Evolutionary conservation across 2,888 invertebrate species (phyloP).

Genomic region (Arrhopalites spinosus): DNA sequence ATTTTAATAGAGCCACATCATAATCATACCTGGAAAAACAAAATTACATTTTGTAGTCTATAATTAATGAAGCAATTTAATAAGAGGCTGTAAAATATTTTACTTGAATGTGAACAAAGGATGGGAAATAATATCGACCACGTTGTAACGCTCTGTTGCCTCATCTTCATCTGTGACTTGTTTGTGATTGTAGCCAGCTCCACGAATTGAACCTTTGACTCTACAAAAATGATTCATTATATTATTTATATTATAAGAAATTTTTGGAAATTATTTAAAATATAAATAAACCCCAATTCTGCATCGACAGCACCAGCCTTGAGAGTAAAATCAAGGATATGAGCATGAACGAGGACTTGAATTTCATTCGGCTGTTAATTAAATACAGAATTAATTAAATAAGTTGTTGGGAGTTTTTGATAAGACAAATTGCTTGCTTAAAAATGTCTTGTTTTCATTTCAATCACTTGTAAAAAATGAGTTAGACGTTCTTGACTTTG

Average conservation of each 20-base stretch:
- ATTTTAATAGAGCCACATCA: constrained; percentile 47
- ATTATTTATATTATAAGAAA: constrained; percentile 1
- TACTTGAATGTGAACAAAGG: constrained; percentile 42
- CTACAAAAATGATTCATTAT: constrained; percentile 27
- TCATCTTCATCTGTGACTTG: constrained; percentile 47
- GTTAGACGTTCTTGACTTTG: too few species aligned
- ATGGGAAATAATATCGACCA: constrained; percentile 51
- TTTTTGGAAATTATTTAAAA: not conserved
- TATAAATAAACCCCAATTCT: constrained; percentile 2
- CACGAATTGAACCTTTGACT: constrained; percentile 46
- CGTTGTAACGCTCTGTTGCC: constrained; percentile 45
- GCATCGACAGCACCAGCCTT: constrained; percentile 11
- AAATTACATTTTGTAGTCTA: too few species aligned
- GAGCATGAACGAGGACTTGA: constrained; percentile 41
- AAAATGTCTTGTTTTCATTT: too few species aligned
- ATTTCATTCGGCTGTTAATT: constrained; percentile 26
- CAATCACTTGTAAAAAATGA: too few species aligned
- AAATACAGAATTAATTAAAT: too few species aligned
- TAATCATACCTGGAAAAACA: constrained; percentile 44
- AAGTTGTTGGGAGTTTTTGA: too few species aligned
- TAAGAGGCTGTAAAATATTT: too few species aligned
- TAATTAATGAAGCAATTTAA: too few species aligned
- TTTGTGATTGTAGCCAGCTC: constrained; percentile 41
- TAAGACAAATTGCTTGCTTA: too few species aligned
- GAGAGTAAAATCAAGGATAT: constrained; percentile 37